phyloP scores from a whole-genome alignment of 2,797 vertebrate genomes.

The Astyanax mexicanus region DNA sequence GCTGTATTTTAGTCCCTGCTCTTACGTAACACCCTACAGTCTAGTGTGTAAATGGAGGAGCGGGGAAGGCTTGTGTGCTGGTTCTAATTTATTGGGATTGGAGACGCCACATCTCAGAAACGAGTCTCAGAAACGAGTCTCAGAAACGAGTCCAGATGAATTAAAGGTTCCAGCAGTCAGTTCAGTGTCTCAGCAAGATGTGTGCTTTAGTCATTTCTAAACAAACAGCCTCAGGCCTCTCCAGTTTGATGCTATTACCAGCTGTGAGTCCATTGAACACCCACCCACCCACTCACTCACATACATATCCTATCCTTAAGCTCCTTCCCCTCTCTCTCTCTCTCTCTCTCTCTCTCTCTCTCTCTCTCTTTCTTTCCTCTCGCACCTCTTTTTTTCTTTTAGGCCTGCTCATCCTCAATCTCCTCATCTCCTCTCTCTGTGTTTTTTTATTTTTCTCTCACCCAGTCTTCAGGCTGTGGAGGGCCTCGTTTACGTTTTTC shows the following conservation, averaged over 20 bases:
- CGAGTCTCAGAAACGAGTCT: no score
- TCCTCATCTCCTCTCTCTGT: not conserved
- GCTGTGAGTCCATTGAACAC: constrained; percentile 47
- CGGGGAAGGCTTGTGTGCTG: not conserved
- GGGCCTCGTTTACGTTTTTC: constrained; percentile 94
- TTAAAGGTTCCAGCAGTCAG: constrained; percentile 17
- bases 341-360: not conserved
- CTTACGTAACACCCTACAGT: not conserved
- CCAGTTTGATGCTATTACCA: constrained; percentile 53
- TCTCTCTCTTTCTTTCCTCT: not conserved
- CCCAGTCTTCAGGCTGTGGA: constrained; percentile 94
- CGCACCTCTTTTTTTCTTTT: not conserved
- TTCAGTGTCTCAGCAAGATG: constrained; percentile 5
- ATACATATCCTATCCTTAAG: constrained; percentile 23
- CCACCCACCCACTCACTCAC: constrained; percentile 53
- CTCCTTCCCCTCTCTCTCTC: not conserved
- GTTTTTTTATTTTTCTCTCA: constrained; percentile 74
- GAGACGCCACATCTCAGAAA: constrained; percentile 8
- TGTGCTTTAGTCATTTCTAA: constrained; percentile 43
- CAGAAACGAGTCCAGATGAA: constrained; percentile 5
- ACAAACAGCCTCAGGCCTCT: constrained; percentile 39
- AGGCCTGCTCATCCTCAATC: not conserved
- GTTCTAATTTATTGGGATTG: not conserved
- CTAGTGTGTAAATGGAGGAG: not conserved
- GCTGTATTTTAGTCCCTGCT: not conserved